These are phyloP conservation scores for Paratrypauchen microcephalus DNA, from an alignment of 2,797 vertebrate genomes.

Conservation along the genomic window DNA sequence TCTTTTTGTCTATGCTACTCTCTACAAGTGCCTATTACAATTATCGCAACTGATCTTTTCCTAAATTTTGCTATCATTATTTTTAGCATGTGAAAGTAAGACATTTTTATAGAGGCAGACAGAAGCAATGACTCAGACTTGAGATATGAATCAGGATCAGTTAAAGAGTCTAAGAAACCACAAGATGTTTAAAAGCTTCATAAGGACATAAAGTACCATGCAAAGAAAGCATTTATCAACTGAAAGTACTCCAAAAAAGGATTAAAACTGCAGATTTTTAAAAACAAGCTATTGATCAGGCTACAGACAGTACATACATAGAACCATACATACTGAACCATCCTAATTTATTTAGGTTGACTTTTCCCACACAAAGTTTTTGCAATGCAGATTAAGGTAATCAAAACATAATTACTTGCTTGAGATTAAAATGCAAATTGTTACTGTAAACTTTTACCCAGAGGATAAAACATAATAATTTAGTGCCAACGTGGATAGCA, in stretches of 20 bases:
- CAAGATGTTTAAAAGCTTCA: neutral
- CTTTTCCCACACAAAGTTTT: neutral
- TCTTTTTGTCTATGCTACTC: too few species aligned
- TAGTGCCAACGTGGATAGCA: neutral
- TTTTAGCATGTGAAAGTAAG: neutral
- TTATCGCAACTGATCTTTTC: neutral
- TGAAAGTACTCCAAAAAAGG: neutral
- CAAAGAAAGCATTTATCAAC: neutral
- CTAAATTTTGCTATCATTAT: neutral
- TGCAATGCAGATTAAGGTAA: neutral
- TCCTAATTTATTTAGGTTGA: neutral
- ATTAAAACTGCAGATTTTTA: neutral
- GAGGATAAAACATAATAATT: neutral
- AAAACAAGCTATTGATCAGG: neutral
- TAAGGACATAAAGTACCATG: neutral
- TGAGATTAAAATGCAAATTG: neutral
- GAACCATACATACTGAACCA: neutral
- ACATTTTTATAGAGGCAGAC: neutral
- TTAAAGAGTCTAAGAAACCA: neutral
- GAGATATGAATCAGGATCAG: neutral
- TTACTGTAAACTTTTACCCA: conserved; percentile 2
- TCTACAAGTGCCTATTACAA: neutral
- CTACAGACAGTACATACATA: neutral
- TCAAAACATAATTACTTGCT: neutral
- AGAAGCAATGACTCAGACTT: neutral